A percentile compares a stretch with the other conserved stretches of the same genome.
Conservation (phyloP, 2,888 invertebrate genomes). For the Mythimna lalbum region DNA sequence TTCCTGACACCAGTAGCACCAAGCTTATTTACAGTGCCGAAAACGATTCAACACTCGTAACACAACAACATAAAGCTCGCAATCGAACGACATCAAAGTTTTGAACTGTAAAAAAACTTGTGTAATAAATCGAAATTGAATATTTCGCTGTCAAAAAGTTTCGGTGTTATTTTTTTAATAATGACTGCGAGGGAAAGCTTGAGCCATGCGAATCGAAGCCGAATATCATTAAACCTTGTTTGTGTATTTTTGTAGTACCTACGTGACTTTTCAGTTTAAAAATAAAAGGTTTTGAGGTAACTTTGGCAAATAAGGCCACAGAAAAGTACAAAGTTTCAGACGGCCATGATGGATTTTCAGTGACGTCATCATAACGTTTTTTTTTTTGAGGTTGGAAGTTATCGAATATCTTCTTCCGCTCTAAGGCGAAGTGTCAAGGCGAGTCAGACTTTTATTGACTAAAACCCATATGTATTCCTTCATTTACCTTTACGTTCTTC, state of each 20-base stretch:
- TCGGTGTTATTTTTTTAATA: conserved; percentile 61
- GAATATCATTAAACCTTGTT: conserved; percentile 43
- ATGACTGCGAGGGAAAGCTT: conserved; percentile 45
- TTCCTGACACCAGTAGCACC: conserved; percentile 63
- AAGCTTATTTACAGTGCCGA: conserved; percentile 22
- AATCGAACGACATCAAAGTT: conserved; percentile 21
- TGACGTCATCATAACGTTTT: not conserved
- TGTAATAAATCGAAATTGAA: conserved; percentile 63
- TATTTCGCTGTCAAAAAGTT: conserved; percentile 64
- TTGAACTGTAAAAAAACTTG: conserved; percentile 29
- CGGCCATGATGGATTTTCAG: conserved; percentile 11
- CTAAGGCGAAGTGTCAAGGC: too few relatives aligned
- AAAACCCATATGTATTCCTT: too few relatives aligned
- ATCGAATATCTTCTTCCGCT: too few relatives aligned
- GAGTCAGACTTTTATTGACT: too few relatives aligned
- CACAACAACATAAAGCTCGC: conserved; percentile 25
- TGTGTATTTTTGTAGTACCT: conserved; percentile 33
- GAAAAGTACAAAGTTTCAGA: not conserved
- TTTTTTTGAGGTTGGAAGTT: too few relatives aligned
- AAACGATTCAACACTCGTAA: conserved; percentile 23
- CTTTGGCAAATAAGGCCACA: not conserved
- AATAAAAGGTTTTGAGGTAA: conserved; percentile 17
- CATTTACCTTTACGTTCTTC: too few relatives aligned
- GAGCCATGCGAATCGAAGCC: conserved; percentile 33
- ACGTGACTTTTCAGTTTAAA: conserved; percentile 39